These are phyloP conservation scores for Thamnaconus septentrionalis DNA, from an alignment of 2,113 vertebrate genomes.

Conservation along the genomic window DNA sequence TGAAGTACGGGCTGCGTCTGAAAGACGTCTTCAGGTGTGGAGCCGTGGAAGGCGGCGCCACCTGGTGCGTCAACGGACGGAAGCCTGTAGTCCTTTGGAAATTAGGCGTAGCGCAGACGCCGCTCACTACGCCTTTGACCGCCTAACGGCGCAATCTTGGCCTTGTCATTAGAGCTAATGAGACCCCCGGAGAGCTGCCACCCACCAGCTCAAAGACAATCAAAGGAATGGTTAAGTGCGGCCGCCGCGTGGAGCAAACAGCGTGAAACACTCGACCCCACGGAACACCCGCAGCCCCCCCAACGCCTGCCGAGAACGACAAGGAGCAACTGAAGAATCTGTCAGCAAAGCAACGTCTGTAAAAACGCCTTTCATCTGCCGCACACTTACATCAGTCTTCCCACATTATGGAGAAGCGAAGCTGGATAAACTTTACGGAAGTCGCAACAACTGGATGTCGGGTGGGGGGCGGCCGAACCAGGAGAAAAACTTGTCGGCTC, in stretches of 20 bases:
- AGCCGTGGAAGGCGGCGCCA: conserved; percentile 19
- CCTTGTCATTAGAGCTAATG: conserved; percentile 67
- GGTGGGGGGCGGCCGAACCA: conserved; percentile 3
- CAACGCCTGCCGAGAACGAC: conserved; percentile 14
- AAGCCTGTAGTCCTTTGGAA: conserved; percentile 37
- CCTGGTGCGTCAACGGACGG: conserved; percentile 37
- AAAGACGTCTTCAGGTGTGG: conserved; percentile 18
- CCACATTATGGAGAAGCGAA: conserved; percentile 36
- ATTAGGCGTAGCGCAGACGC: conserved; percentile 1
- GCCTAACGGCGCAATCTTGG: conserved; percentile 52
- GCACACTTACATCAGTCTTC: conserved; percentile 12
- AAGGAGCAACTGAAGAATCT: conserved; percentile 32
- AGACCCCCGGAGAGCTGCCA: conserved; percentile 63
- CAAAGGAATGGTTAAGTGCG: conserved; percentile 56
- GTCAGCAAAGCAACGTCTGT: conserved; percentile 37
- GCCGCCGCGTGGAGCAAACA: conserved; percentile 38
- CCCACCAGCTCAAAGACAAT: conserved; percentile 55
- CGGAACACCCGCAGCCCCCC: conserved; percentile 6
- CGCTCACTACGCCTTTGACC: conserved; percentile 39
- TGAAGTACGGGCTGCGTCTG: conserved; percentile 16
- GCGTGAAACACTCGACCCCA: conserved; percentile 24
- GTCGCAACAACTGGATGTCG: too few relatives aligned
- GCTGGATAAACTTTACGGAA: neutral
- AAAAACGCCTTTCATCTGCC: conserved; percentile 30
- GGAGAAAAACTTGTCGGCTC: conserved; percentile 35